Percentiles rank a stretch among this genome's conserved stretches.
Evolutionary conservation across 2,113 vertebrate genomes (phyloP).

Genomic region (Triplophysa rosa): DNA sequence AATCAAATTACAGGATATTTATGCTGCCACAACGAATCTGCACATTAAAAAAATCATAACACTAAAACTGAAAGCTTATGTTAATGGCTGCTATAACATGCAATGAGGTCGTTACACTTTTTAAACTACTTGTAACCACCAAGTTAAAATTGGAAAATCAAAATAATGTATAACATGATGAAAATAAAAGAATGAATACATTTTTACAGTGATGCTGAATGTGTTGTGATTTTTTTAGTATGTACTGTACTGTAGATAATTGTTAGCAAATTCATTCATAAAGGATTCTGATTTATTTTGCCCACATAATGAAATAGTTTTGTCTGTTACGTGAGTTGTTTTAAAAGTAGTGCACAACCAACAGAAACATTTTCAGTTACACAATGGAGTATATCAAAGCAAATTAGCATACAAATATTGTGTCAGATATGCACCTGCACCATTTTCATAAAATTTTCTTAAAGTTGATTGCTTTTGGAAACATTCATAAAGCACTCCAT

Average conservation of each 20-base stretch:
- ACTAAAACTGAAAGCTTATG: no score
- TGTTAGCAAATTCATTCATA: not conserved
- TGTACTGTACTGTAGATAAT: not conserved
- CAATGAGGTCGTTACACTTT: no score
- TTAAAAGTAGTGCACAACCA: not conserved
- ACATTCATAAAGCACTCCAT: not conserved
- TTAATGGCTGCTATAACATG: no score
- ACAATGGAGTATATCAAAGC: not conserved
- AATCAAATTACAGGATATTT: not conserved
- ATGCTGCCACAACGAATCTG: not conserved
- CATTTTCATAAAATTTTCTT: not conserved
- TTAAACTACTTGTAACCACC: no score
- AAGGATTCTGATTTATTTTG: not conserved
- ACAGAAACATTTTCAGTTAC: not conserved
- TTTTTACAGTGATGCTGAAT: no score
- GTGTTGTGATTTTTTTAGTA: no score
- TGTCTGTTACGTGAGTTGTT: not conserved
- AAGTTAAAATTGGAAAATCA: no score
- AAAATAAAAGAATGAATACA: no score
- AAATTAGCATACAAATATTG: not conserved
- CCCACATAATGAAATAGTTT: not conserved
- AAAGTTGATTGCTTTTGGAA: not conserved
- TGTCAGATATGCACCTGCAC: not conserved
- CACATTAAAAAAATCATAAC: no score
- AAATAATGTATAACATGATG: no score